These are phyloP conservation scores for Nicator chloris DNA, from an alignment of 2,113 vertebrate species.

Conservation along the genomic window DNA sequence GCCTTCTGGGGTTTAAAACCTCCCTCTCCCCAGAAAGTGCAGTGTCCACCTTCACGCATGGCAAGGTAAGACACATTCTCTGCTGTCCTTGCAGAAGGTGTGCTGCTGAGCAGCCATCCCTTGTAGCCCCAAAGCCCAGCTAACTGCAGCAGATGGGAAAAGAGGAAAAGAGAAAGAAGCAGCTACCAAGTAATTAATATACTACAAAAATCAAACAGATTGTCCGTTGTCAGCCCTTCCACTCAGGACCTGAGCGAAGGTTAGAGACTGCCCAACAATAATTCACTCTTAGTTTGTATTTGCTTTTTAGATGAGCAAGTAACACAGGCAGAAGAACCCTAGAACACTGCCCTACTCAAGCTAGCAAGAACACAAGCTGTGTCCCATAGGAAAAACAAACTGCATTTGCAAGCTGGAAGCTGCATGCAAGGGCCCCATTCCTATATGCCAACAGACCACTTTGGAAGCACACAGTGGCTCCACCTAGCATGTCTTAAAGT, in stretches of 20 bases:
- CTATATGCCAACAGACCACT: not conserved
- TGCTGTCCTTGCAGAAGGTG: not conserved
- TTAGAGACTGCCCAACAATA: not conserved
- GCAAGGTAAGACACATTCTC: not conserved
- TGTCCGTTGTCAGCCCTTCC: not conserved
- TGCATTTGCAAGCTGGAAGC: not conserved
- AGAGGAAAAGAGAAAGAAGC: not conserved
- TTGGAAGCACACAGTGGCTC: not conserved
- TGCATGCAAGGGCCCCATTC: not conserved
- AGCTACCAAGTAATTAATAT: not conserved
- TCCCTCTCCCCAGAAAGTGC: not conserved
- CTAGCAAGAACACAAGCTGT: not conserved
- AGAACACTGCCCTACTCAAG: not conserved
- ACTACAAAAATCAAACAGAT: not conserved
- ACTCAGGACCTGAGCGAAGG: not conserved
- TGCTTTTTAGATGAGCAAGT: not conserved
- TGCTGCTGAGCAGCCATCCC: not conserved
- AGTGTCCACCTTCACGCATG: not conserved
- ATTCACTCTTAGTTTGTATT: not conserved
- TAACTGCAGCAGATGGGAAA: not conserved
- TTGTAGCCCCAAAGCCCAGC: not conserved
- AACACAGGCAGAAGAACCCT: not conserved
- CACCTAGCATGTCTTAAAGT: not conserved
- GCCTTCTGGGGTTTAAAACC: not conserved
- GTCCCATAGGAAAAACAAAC: not conserved